A percentile compares a stretch with the other conserved stretches of the same genome.
Evolutionary conservation across 2,113 vertebrate species (phyloP).

Genomic region (Pseudonaja textilis): DNA sequence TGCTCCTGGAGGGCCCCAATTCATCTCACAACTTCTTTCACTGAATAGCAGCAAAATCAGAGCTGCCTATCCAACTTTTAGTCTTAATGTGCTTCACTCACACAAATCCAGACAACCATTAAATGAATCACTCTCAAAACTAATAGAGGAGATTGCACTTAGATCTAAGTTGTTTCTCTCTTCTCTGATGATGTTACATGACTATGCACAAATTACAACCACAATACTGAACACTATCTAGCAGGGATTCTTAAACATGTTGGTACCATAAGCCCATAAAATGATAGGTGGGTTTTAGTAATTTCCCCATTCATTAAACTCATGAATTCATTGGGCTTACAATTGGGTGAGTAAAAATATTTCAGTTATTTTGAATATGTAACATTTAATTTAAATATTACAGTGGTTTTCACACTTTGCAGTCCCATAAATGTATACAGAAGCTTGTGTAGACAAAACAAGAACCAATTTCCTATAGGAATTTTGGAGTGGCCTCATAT

Average conservation of each 20-base stretch:
- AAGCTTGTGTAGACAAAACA: background rate
- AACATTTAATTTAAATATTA: background rate
- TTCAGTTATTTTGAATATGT: background rate
- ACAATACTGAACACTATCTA: background rate
- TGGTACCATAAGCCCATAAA: background rate
- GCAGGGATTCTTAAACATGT: background rate
- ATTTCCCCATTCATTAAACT: background rate
- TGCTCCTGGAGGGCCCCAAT: conserved; percentile 3
- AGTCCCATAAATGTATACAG: background rate
- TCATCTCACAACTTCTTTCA: conserved; percentile 12
- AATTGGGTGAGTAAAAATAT: background rate
- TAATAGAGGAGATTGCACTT: background rate
- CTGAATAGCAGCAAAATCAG: conserved; percentile 9
- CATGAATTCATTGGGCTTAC: background rate
- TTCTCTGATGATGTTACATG: too few relatives aligned
- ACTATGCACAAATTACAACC: background rate
- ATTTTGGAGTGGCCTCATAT: background rate
- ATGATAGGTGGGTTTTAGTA: background rate
- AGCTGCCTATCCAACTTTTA: conserved; percentile 4
- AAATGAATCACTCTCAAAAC: background rate
- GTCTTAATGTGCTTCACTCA: background rate
- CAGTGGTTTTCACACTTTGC: background rate
- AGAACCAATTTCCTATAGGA: background rate
- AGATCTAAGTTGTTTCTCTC: background rate
- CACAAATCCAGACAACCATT: background rate